These are phyloP conservation scores for Andrena dorsata DNA, from an alignment of 2,888 invertebrate species.

Conservation along the genomic window DNA sequence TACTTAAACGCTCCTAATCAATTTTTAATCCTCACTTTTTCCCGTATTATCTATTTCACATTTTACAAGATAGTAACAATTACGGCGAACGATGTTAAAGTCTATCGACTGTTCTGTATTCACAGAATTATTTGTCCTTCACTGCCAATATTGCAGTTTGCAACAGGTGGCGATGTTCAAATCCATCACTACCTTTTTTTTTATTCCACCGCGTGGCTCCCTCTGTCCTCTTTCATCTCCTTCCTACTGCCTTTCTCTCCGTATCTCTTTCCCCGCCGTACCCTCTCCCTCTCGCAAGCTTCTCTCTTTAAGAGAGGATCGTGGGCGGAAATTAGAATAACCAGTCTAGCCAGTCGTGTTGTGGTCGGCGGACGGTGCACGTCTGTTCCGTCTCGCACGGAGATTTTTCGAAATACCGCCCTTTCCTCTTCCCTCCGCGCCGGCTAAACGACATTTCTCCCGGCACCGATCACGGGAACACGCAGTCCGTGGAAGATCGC, in stretches of 20 bases:
- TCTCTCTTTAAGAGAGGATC: constrained; percentile 65
- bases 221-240: constrained; percentile 45
- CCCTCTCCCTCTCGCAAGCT: constrained; percentile 38
- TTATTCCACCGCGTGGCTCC: constrained; percentile 48
- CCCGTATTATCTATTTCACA: no score
- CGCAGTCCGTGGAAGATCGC: background rate
- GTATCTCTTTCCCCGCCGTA: constrained; percentile 20
- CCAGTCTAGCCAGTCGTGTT: constrained; percentile 79
- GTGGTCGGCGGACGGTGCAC: constrained; percentile 67
- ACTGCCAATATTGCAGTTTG: background rate
- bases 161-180: constrained; percentile 24
- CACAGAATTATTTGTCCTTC: background rate
- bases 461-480: background rate
- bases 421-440: background rate
- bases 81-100: background rate
- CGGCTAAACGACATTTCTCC: constrained; percentile 5
- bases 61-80: no score
- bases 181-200: constrained; percentile 39
- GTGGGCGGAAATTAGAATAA: constrained; percentile 82
- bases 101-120: background rate
- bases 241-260: constrained; percentile 20
- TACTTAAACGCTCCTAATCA: no score
- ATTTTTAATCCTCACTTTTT: no score
- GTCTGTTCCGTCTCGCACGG: constrained; percentile 26
- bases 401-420: constrained; percentile 21